Evolutionary conservation across 2,888 invertebrate species (phyloP), one percentile per base, ranked within the genome.

Genomic region (Chalcis sispes): DNA sequence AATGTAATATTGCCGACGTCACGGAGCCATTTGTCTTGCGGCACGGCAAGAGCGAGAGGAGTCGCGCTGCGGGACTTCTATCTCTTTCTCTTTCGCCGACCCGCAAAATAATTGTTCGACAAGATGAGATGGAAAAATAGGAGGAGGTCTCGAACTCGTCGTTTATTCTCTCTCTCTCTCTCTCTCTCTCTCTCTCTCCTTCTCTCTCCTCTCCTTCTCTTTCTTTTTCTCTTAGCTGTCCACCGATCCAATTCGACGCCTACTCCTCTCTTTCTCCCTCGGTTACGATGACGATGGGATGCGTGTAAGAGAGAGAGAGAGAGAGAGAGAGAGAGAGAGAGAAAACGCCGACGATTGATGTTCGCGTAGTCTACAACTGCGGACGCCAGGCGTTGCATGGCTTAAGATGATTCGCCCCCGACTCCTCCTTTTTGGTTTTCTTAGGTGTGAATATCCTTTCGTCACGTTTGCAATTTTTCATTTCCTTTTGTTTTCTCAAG

Each of bases 1-100:
- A 87, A 88, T 82, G 86, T 85, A 87, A 88, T 87, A 85, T 86
- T 82, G 86, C 86, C 86, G 85, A 86, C 86, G 86, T 86, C 87
- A 86, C 84, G 84, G 83, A 81, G 85, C 84, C 88, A 88, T 88
- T 88, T 88, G 88, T 88, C 87, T 87, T 87, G 84, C 83, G 83
- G 4, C 27, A 40, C 59, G 36, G 83, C 84, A 79, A n/a, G n/a
- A n/a, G n/a, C n/a, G n/a, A n/a, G 79, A 71, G 69, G 59, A 76
- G 81, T 83, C 82, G 85, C 87, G 79, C 86, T 83, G 86, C 87
- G 87, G 87, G 87, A 85, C 83, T 83, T 81, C 40, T 20, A 18
- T 3, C 40, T 40, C 20, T 27, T 46, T 80, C 80, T 81, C 42
- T 46, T 46, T n/a, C 48, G 74, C 74, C 79, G 82, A 81, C 81